Conservation (phyloP, 2,113 vertebrate genomes). For the Colossoma macropomum region DNA sequence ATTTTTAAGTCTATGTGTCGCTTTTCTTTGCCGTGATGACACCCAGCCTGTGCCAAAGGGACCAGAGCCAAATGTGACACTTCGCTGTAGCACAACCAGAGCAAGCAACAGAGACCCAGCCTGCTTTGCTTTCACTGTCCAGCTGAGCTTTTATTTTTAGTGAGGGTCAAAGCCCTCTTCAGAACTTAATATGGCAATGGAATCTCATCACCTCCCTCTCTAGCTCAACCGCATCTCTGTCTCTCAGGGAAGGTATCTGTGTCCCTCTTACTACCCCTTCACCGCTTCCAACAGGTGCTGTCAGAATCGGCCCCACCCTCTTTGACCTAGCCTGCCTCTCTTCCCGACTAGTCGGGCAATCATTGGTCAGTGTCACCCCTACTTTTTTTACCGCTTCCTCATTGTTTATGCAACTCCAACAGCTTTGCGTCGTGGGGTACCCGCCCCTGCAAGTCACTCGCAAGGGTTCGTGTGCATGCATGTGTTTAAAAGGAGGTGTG, state of each 20-base stretch:
- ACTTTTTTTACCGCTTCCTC: slow-evolving; percentile 14
- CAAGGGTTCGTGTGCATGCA: slow-evolving; percentile 53
- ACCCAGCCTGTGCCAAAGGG: neutral
- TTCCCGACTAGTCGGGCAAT: neutral
- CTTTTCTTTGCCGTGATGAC: neutral
- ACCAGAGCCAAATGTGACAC: slow-evolving; percentile 21
- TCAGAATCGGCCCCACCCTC: slow-evolving; percentile 34
- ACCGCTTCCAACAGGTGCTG: slow-evolving; percentile 68
- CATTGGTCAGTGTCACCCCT: neutral
- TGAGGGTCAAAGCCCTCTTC: slow-evolving; percentile 51
- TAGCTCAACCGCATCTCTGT: slow-evolving; percentile 41
- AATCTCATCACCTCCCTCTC: slow-evolving; percentile 61
- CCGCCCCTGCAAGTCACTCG: slow-evolving; percentile 1
- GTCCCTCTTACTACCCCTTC: slow-evolving; percentile 20
- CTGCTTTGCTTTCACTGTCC: slow-evolving; percentile 49
- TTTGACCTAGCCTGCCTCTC: neutral
- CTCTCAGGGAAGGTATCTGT: slow-evolving; percentile 1
- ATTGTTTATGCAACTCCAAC: slow-evolving; percentile 2
- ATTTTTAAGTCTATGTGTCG: neutral
- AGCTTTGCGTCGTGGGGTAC: neutral
- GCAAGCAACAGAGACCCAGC: slow-evolving; percentile 2
- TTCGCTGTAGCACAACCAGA: neutral
- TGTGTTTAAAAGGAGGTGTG: slow-evolving; percentile 67
- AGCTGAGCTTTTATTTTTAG: slow-evolving; percentile 76
- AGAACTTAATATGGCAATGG: slow-evolving; percentile 79